Conservation (phyloP, 2,797 vertebrate species). For the Lophius americanus region DNA sequence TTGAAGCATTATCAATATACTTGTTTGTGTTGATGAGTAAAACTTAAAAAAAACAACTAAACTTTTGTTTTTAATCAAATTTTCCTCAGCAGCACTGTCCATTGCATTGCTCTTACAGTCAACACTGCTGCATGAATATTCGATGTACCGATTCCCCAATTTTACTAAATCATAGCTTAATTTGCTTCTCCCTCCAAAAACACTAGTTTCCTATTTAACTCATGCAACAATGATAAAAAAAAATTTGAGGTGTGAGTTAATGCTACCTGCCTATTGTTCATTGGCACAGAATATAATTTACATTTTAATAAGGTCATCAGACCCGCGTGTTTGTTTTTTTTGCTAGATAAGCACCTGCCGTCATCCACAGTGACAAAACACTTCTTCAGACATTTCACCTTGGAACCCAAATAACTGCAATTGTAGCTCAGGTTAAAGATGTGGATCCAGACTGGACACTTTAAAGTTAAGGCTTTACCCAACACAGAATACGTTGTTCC, state of each 20-base stretch:
- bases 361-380: constrained; percentile 44
- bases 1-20: constrained; percentile 53
- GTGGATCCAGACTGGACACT: constrained; percentile 42
- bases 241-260: constrained; percentile 11
- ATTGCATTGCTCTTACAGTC: constrained; percentile 47
- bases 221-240: constrained; percentile 22
- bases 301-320: constrained; percentile 25
- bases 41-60: constrained; percentile 27
- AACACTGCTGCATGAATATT: constrained; percentile 60
- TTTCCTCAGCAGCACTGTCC: constrained; percentile 48
- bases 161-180: constrained; percentile 59
- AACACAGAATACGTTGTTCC: constrained; percentile 28
- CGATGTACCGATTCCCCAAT: constrained; percentile 53
- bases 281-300: constrained; percentile 43
- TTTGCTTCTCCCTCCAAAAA: constrained; percentile 38
- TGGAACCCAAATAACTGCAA: constrained; percentile 48
- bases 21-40: constrained; percentile 58
- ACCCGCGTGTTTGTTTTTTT: constrained; percentile 27
- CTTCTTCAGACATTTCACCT: constrained; percentile 47
- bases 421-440: constrained; percentile 60
- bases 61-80: constrained; percentile 26
- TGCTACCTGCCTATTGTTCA: constrained; percentile 15
- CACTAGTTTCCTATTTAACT: constrained; percentile 46
- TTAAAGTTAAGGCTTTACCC: constrained; percentile 31
- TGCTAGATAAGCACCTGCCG: constrained; percentile 35